These are phyloP conservation scores for Cranoglanis bouderius DNA, from an alignment of 2,113 vertebrate genomes.

Conservation along the genomic window DNA sequence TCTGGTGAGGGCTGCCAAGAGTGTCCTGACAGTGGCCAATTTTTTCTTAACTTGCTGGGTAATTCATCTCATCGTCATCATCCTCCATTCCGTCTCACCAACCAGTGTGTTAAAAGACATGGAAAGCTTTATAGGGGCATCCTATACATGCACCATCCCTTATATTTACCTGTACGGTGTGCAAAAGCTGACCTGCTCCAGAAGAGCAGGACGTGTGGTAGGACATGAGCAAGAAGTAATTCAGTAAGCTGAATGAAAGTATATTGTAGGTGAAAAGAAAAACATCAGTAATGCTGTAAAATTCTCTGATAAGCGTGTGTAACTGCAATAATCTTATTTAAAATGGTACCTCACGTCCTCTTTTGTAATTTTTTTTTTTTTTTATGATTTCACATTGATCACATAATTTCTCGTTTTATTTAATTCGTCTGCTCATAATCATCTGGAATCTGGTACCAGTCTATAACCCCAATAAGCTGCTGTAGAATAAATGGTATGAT, in stretches of 20 bases:
- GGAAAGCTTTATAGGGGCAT: conserved; percentile 68
- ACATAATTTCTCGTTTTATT: background rate
- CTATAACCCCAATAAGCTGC: background rate
- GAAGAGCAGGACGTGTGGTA: background rate
- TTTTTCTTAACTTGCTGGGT: conserved; percentile 75
- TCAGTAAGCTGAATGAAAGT: background rate
- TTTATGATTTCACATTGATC: background rate
- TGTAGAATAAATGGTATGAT: background rate
- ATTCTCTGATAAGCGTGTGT: background rate
- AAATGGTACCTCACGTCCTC: background rate
- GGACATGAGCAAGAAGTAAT: background rate
- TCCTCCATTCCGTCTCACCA: conserved; percentile 62
- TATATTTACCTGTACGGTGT: conserved; percentile 73
- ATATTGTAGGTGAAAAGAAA: background rate
- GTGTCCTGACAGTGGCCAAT: conserved; percentile 71
- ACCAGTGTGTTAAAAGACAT: conserved; percentile 62
- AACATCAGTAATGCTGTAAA: background rate
- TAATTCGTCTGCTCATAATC: background rate
- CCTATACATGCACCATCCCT: conserved; percentile 72
- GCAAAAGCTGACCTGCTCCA: conserved; percentile 66
- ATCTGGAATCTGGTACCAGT: background rate
- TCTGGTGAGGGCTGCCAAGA: conserved; percentile 73
- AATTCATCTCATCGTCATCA: conserved; percentile 68
- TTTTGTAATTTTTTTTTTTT: too few relatives aligned
- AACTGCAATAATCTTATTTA: too few relatives aligned